Evolutionary conservation across 2,888 invertebrate genomes (phyloP).

Genomic region (Apantesis nais): DNA sequence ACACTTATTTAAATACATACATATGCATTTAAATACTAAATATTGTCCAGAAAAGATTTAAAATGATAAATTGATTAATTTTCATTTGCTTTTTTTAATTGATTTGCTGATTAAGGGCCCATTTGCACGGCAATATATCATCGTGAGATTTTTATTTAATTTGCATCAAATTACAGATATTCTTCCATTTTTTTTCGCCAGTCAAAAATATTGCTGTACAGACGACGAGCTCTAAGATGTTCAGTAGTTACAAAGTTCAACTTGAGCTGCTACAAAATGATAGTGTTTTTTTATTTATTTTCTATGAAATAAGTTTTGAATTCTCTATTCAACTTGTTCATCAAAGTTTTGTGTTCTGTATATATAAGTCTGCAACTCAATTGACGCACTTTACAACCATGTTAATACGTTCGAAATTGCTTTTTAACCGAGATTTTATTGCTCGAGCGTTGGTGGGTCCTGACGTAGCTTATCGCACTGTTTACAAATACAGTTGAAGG

Average conservation of each 20-base stretch:
- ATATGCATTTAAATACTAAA: background rate
- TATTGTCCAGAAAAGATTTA: background rate
- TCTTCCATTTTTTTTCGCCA: no score
- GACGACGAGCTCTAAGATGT: no score
- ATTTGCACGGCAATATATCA: no score
- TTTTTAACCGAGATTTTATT: slow-evolving; percentile 35
- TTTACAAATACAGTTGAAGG: slow-evolving; percentile 20
- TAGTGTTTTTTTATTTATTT: background rate
- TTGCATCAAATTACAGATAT: no score
- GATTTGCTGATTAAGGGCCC: no score
- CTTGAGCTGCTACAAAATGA: background rate
- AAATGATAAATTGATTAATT: no score
- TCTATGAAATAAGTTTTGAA: background rate
- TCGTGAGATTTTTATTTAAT: no score
- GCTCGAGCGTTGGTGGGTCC: slow-evolving; percentile 20
- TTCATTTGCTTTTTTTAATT: no score
- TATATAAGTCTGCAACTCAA: slow-evolving; percentile 20
- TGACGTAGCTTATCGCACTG: slow-evolving; percentile 16
- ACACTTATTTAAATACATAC: background rate
- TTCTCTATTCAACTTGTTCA: background rate
- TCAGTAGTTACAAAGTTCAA: no score
- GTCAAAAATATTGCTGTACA: no score
- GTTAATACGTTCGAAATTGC: slow-evolving; percentile 31
- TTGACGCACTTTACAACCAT: slow-evolving; percentile 27
- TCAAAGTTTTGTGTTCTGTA: background rate